These are phyloP conservation scores for Selenia dentaria DNA, from an alignment of 2,888 invertebrate genomes.

Conservation along the genomic window DNA sequence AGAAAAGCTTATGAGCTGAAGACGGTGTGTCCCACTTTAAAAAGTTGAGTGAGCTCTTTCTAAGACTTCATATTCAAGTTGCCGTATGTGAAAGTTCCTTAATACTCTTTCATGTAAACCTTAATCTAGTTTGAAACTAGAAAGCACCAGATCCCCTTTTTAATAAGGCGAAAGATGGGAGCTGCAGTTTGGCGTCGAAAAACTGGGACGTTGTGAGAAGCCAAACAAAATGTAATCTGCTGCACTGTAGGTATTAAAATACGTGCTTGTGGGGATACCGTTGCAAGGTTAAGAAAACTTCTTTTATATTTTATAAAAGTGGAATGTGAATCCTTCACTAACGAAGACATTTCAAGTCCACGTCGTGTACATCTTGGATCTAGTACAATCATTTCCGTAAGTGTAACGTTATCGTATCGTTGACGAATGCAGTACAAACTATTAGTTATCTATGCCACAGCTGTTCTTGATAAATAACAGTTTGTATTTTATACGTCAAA, in stretches of 20 bases:
- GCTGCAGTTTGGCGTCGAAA: not conserved
- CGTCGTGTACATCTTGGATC: no score
- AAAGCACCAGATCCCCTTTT: slow-evolving; percentile 28
- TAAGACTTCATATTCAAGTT: not conserved
- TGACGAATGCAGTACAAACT: no score
- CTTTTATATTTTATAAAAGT: no score
- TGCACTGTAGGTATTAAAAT: slow-evolving; percentile 5
- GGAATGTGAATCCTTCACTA: no score
- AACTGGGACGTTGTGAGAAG: slow-evolving; percentile 20
- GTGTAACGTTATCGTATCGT: no score
- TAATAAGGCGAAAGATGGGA: slow-evolving; percentile 14
- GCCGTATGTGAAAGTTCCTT: slow-evolving; percentile 21
- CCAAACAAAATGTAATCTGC: slow-evolving; percentile 12
- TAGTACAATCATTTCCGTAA: no score
- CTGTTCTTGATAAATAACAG: no score
- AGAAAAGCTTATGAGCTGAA: no score
- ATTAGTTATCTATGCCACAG: no score
- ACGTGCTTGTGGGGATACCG: not conserved
- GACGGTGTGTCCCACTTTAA: not conserved
- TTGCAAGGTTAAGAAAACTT: no score
- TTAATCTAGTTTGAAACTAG: slow-evolving; percentile 34
- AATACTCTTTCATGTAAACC: slow-evolving; percentile 29
- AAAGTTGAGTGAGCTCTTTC: slow-evolving; percentile 20
- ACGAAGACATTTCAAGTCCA: no score
- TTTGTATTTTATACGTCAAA: no score